A percentile compares a stretch with the other conserved stretches of the same genome.
Evolutionary conservation across 2,888 invertebrate species (phyloP).

Genomic region (Diaprepes abbreviatus): DNA sequence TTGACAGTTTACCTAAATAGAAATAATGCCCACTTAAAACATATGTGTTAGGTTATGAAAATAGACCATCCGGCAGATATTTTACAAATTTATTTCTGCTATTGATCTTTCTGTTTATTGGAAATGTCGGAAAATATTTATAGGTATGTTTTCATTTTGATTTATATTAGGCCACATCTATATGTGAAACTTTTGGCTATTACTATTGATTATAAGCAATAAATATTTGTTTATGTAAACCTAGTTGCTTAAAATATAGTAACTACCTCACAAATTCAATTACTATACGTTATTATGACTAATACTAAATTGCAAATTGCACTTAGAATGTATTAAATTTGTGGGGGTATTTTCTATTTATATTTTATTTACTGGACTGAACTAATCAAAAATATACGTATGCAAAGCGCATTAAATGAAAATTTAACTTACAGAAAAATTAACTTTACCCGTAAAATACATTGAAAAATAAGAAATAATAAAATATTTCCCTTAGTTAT

Average conservation of each 20-base stretch:
- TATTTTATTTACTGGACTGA: too few relatives aligned
- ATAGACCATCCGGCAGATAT: not conserved
- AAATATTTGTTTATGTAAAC: slow-evolving; percentile 6
- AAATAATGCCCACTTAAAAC: slow-evolving; percentile 11
- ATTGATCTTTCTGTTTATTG: slow-evolving; percentile 17
- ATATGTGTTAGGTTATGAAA: slow-evolving; percentile 4
- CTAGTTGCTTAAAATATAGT: not conserved
- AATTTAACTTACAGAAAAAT: too few relatives aligned
- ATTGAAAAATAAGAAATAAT: too few relatives aligned
- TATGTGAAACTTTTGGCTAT: not conserved
- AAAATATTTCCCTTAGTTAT: too few relatives aligned
- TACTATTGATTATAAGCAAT: slow-evolving; percentile 5
- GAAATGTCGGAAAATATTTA: slow-evolving; percentile 16
- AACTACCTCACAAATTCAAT: not conserved
- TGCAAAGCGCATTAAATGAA: too few relatives aligned
- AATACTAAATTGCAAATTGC: not conserved
- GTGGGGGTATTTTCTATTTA: too few relatives aligned
- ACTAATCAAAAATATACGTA: too few relatives aligned
- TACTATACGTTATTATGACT: not conserved
- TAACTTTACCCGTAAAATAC: too few relatives aligned
- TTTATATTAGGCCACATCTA: slow-evolving; percentile 7
- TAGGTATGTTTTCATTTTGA: slow-evolving; percentile 10
- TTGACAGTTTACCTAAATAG: slow-evolving; percentile 8
- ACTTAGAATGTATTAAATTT: too few relatives aligned
- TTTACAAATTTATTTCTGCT: slow-evolving; percentile 6